A percentile compares a stretch with the other conserved stretches of the same genome.
phyloP scores from a whole-genome alignment of 2,797 vertebrate genomes.

The Hoplostethus atlanticus region DNA sequence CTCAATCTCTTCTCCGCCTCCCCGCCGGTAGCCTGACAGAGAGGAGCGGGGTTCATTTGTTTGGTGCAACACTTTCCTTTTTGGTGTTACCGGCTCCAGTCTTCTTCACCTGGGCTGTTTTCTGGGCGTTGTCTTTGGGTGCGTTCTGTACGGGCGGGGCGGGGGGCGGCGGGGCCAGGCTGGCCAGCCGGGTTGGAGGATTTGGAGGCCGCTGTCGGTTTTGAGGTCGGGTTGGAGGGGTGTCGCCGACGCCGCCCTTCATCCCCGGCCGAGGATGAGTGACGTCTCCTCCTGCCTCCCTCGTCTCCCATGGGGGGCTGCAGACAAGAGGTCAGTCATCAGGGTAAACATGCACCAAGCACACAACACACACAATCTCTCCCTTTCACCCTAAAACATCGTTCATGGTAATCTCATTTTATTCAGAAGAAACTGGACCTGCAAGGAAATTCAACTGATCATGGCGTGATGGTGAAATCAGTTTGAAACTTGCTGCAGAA shows the following conservation, averaged over 20 bases:
- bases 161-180: slow-evolving; percentile 12
- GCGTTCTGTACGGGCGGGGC: slow-evolving; percentile 37
- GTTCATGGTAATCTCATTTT: too few species aligned
- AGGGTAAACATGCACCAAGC: neutral
- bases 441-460: too few species aligned
- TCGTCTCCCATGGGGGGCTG: slow-evolving; percentile 94
- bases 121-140: slow-evolving; percentile 74
- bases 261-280: slow-evolving; percentile 83
- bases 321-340: slow-evolving; percentile 9
- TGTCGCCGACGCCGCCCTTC: slow-evolving; percentile 83
- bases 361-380: too few species aligned
- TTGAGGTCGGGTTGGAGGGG: slow-evolving; percentile 81
- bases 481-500: too few species aligned
- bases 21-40: neutral
- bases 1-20: slow-evolving; percentile 15
- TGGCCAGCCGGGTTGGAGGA: slow-evolving; percentile 60
- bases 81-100: slow-evolving; percentile 61
- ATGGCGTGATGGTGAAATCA: too few species aligned
- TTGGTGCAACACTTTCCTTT: slow-evolving; percentile 69
- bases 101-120: slow-evolving; percentile 66
- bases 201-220: slow-evolving; percentile 71
- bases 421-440: too few species aligned
- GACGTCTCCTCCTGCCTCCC: slow-evolving; percentile 85
- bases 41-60: slow-evolving; percentile 66
- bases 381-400: too few species aligned